Evolutionary conservation across 2,888 invertebrate genomes (phyloP).

Genomic region (Eucera pruinosa): DNA sequence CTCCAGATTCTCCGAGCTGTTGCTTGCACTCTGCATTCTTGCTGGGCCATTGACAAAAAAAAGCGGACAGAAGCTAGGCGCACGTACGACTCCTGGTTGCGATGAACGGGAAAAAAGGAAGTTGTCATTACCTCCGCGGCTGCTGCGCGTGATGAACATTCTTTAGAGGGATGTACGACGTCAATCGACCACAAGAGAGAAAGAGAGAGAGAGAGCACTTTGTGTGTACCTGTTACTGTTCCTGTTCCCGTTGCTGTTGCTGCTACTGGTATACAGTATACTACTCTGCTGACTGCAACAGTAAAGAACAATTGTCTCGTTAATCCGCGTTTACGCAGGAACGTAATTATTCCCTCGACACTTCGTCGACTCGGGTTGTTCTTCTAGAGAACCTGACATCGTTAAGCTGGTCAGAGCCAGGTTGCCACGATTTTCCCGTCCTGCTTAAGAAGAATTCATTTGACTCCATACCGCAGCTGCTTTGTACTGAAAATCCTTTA

Average conservation of each 20-base stretch:
- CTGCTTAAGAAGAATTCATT: constrained; percentile 40
- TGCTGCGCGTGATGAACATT: constrained; percentile 41
- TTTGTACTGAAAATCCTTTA: background rate
- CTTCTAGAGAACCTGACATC: constrained; percentile 33
- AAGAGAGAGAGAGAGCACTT: background rate
- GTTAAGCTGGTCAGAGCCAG: constrained; percentile 29
- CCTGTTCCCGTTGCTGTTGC: background rate
- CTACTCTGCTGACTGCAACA: background rate
- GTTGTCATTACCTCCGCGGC: constrained; percentile 46
- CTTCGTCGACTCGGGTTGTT: constrained; percentile 31
- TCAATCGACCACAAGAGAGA: constrained; percentile 13
- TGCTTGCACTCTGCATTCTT: constrained; percentile 37
- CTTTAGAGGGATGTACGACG: constrained; percentile 22
- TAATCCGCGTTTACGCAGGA: constrained; percentile 50
- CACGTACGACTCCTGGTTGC: constrained; percentile 11
- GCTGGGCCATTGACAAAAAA: constrained; percentile 7
- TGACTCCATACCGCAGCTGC: constrained; percentile 26
- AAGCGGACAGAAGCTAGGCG: background rate
- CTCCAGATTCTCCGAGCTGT: constrained; percentile 29
- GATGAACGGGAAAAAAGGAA: constrained; percentile 25
- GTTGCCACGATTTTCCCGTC: background rate
- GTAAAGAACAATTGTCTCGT: constrained; percentile 50
- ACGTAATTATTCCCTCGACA: constrained; percentile 55
- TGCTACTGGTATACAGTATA: background rate
- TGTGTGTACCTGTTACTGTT: too few species aligned